phyloP scores from a whole-genome alignment of 2,113 vertebrate species.

The Pollimyrus isidori region DNA sequence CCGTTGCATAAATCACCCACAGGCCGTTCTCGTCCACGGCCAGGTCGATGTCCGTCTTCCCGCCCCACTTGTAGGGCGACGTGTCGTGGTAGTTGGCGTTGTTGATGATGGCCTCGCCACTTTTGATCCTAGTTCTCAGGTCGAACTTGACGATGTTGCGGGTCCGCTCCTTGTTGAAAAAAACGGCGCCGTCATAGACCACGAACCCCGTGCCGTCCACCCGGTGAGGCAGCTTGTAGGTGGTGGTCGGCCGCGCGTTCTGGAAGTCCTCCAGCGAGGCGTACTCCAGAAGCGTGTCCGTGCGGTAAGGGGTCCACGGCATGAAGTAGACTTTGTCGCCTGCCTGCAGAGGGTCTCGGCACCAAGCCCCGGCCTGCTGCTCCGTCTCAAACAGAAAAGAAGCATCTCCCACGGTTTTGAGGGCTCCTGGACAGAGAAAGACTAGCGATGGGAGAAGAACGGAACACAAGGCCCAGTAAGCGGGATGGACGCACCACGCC shows the following conservation, averaged over 20 bases:
- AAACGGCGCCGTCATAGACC: conserved; percentile 92
- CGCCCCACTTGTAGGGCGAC: conserved; percentile 94
- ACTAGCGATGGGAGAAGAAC: conserved; percentile 65
- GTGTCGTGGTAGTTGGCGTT: conserved; percentile 98
- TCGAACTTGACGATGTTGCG: conserved; percentile 97
- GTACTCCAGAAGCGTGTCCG: conserved; percentile 89
- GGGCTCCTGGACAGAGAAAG: conserved; percentile 96
- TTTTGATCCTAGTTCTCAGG: conserved; percentile 95
- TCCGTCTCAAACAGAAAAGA: conserved; percentile 91
- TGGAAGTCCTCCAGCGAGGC: conserved; percentile 90
- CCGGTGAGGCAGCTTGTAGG: conserved; percentile 91
- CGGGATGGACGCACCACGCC: conserved; percentile 10
- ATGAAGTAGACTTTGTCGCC: conserved; percentile 98
- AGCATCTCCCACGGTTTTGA: conserved; percentile 89
- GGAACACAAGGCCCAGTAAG: neutral
- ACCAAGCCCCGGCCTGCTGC: conserved; percentile 96
- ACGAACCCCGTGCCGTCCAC: conserved; percentile 97
- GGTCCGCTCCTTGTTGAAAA: conserved; percentile 97
- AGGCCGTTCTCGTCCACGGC: conserved; percentile 91
- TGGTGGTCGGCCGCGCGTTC: conserved; percentile 82
- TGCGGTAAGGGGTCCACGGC: conserved; percentile 98
- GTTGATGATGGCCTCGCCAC: conserved; percentile 96
- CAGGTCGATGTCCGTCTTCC: conserved; percentile 95
- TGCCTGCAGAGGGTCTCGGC: conserved; percentile 94
- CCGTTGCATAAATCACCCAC: conserved; percentile 96